Evolutionary conservation across 2,797 vertebrate species (phyloP), one percentile per base, ranked within the genome.

Genomic region (Pithecia hirsuta): DNA sequence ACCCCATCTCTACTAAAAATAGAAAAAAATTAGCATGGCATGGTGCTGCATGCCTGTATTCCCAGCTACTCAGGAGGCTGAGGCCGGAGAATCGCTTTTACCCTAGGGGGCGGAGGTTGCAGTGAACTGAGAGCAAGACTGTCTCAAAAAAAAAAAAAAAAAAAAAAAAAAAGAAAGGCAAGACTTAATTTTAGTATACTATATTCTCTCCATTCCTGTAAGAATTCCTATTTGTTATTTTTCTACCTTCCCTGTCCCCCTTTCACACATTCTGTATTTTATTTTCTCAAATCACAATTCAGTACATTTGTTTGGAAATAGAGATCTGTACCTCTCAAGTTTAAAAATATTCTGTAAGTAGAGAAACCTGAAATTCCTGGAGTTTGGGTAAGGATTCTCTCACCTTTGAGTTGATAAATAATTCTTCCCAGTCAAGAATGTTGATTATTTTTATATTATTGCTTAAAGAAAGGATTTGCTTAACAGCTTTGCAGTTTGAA

Each of bases 401-500:
- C 13, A 64, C 30, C 30, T 79, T 91, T 93, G 48, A 67, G 19
- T 75, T 92, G n/a, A 75, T 89, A 20, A 13, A 67, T 81, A 74
- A 39, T 24, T 24, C 30, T n/a, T 92, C 39, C n/a, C 13, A 92
- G 7, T 85, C 7, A 19, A 91, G 44, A 88, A 15, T 57, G 22
- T 80, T 91, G 87, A 55, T 84, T 79, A 72, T 89, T 95, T 89
- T 85, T 80, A 57, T 55, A 86, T 91, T 89, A 76, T 59, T 14
- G 5, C 41, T 82, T 82, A 78, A 93, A 84, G 57, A 72, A 94
- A 89, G 24, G 55, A 36, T 76, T 59, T 92, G 24, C 30, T 86
- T 57, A 75, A 85, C 26, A 70, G 28, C 75, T 76, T 28, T 39
- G n/a, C 13, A 80, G 5, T 85, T 48, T 76, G 39, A 85, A 50